Evolutionary conservation across 2,888 invertebrate genomes (phyloP).

Genomic region (Drosophila fungiperda): DNA sequence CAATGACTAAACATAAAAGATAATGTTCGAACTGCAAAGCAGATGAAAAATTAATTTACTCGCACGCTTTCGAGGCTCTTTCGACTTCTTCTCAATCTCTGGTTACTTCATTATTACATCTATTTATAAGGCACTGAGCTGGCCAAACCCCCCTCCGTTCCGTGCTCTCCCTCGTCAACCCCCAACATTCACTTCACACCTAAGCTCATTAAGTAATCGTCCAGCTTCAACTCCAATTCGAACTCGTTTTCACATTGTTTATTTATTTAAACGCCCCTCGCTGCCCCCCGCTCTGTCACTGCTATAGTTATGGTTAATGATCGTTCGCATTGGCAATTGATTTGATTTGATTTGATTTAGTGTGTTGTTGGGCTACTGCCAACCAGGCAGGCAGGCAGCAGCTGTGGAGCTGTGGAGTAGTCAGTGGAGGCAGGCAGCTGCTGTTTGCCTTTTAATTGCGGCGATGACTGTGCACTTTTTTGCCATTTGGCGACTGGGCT

Average conservation of each 20-base stretch:
- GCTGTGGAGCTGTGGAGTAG: conserved; percentile 19
- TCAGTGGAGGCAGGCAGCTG: conserved; percentile 56
- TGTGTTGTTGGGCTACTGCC: conserved; percentile 65
- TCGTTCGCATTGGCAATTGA: conserved; percentile 78
- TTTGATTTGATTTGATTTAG: conserved; percentile 71
- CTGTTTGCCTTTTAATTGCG: conserved; percentile 80
- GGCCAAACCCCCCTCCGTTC: neutral
- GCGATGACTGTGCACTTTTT: conserved; percentile 57
- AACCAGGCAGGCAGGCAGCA: conserved; percentile 7
- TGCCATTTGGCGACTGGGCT: conserved; percentile 10
- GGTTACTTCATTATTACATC: conserved; percentile 80
- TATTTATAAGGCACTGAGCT: conserved; percentile 68
- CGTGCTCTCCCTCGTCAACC: no score
- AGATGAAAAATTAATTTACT: conserved; percentile 82
- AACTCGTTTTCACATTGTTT: conserved; percentile 74
- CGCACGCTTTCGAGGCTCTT: conserved; percentile 43
- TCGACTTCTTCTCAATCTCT: conserved; percentile 60
- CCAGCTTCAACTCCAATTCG: conserved; percentile 42
- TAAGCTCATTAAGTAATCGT: conserved; percentile 81
- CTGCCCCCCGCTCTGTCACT: neutral
- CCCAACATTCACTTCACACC: conserved; percentile 28
- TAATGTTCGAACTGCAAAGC: conserved; percentile 40
- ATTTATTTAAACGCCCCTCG: conserved; percentile 70
- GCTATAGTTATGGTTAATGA: conserved; percentile 50
- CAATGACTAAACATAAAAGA: conserved; percentile 72